phyloP scores from a whole-genome alignment of 2,797 vertebrate species.

The Gobionotothen gibberifrons region DNA sequence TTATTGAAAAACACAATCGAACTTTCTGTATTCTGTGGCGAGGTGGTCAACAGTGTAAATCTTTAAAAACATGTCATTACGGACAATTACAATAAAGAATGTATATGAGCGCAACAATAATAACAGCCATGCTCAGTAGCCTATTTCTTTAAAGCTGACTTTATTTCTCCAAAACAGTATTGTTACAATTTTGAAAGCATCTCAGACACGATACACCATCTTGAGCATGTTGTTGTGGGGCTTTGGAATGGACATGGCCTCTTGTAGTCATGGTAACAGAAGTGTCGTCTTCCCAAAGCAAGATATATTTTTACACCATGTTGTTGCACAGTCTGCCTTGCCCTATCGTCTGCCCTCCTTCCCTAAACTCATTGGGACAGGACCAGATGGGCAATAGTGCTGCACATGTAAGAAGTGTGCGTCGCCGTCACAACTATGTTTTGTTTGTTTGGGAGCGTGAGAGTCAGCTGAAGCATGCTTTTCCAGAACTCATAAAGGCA shows the following conservation, averaged over 20 bases:
- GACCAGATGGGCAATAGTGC: slow-evolving; percentile 17
- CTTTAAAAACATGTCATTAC: neutral
- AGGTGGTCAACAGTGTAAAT: neutral
- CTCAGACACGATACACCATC: slow-evolving; percentile 48
- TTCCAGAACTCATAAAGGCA: slow-evolving; percentile 15
- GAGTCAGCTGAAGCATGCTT: slow-evolving; percentile 13
- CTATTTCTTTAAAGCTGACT: neutral
- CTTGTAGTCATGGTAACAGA: slow-evolving; percentile 55
- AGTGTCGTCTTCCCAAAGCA: slow-evolving; percentile 74
- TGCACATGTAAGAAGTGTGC: slow-evolving; percentile 28
- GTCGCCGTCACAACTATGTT: slow-evolving; percentile 39
- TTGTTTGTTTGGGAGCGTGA: slow-evolving; percentile 30
- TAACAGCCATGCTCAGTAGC: neutral
- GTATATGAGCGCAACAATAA: neutral
- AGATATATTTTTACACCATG: slow-evolving; percentile 78
- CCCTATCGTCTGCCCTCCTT: slow-evolving; percentile 34
- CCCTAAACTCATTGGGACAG: slow-evolving; percentile 10
- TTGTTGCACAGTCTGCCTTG: slow-evolving; percentile 63
- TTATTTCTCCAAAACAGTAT: neutral
- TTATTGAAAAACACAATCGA: neutral
- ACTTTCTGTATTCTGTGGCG: neutral
- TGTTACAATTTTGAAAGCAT: slow-evolving; percentile 18
- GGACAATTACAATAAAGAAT: neutral
- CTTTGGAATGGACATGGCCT: slow-evolving; percentile 43
- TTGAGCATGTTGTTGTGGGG: slow-evolving; percentile 58